These are phyloP conservation scores for Thumatha senex DNA, from an alignment of 2,888 invertebrate genomes.

Conservation along the genomic window DNA sequence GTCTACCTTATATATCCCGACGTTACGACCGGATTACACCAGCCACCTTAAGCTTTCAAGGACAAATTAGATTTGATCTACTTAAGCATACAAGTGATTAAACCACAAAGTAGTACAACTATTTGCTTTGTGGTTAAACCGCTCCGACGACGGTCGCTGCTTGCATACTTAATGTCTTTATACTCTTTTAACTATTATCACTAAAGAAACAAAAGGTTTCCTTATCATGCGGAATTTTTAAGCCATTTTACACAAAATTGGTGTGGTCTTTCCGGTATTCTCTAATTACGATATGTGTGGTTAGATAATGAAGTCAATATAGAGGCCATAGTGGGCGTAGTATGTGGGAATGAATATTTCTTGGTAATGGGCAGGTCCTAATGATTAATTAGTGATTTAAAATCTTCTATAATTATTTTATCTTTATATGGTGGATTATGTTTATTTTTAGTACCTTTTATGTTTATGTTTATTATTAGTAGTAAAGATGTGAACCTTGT, in stretches of 20 bases:
- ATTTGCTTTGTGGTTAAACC: too few species aligned
- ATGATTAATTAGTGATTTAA: constrained; percentile 5
- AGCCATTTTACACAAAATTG: constrained; percentile 20
- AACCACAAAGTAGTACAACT: too few species aligned
- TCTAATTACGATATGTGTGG: constrained; percentile 31
- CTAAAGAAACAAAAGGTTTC: constrained; percentile 14
- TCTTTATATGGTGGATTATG: too few species aligned
- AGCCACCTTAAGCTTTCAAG: too few species aligned
- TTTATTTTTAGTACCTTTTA: too few species aligned
- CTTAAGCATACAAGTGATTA: constrained; percentile 10
- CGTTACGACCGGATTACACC: too few species aligned
- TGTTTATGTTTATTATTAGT: too few species aligned
- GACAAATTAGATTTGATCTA: too few species aligned
- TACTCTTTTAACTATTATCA: constrained; percentile 24
- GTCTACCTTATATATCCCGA: too few species aligned
- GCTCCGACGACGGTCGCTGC: too few species aligned
- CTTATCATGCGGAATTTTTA: constrained; percentile 30
- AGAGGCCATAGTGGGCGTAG: constrained; percentile 21
- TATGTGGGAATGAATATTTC: constrained; percentile 10
- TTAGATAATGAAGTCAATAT: constrained; percentile 19
- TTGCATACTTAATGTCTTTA: background rate
- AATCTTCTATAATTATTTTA: too few species aligned
- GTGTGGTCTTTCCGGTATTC: constrained; percentile 39
- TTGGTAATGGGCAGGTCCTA: background rate
- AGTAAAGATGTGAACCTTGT: too few species aligned